Base-by-base conservation (phyloP, 2,113 vertebrate genomes). In the Ageneiosus marmoratus region DNA sequence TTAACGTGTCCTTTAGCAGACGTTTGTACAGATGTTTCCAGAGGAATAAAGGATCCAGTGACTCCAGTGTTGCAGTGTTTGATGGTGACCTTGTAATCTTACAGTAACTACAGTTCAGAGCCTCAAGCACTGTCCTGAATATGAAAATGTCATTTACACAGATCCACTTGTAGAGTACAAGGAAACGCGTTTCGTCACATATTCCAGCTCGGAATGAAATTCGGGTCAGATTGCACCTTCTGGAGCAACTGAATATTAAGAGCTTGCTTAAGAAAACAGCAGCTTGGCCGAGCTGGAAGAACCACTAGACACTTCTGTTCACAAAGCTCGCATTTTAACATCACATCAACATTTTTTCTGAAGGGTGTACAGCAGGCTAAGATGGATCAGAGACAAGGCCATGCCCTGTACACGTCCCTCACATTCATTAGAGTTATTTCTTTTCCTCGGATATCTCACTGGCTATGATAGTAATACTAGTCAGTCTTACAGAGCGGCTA, bases 161-260 rank as follows among this genome's bases (percentile, higher is more conserved):
- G 22, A 27, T 27, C 6, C 24, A 16, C 12, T 11, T 48, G 15
- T 48, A 48, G 44, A 48, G n/a, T 13, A n/a, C 48, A 51, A 5
- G 51, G 72, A 53, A 51, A 20, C 27, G 22, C 27, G 11, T 46
- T 72, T 53, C 27, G 15, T 75, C 72, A 75, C 27, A 75, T 75
- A 20, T 32, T 75, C 48, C 50, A 75, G 9, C 9, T 74, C n/a
- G 13, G 44, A 48, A 73, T 24, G 44, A 73, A 73, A 73, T 48
- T 73, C 13, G 44, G 69, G 1, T 73, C 44, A 48, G 5, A 73
- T 48, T 73, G 69, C 69, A 73, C 37, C 67, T 10, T n/a, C 67
- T 70, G 67, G 65, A 70, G 22, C 37, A 70, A 44, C 65, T 73
- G 44, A 48, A 48, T 44, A 44, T 27, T 73, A n/a, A 48, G n/a